phyloP scores from a whole-genome alignment of 2,113 vertebrate species.

The Motacilla alba region DNA sequence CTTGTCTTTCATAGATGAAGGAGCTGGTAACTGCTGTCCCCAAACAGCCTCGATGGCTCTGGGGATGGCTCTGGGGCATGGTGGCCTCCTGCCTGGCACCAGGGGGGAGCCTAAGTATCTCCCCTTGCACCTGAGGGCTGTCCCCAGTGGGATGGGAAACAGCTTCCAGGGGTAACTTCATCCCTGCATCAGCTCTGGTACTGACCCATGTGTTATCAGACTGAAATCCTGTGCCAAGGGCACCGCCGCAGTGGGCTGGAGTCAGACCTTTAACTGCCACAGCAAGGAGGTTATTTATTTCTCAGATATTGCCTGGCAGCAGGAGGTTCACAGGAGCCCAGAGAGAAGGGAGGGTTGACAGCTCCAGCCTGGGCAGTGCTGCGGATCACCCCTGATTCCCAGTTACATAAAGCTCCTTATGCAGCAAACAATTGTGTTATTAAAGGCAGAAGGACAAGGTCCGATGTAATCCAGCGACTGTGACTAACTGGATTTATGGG shows the following conservation, averaged over 20 bases:
- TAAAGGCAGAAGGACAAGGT: constrained; percentile 42
- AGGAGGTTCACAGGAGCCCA: background rate
- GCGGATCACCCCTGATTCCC: background rate
- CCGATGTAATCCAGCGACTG: constrained; percentile 29
- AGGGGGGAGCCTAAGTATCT: background rate
- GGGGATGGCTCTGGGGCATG: fast-evolving
- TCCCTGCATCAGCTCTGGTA: background rate
- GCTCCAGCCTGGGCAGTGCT: background rate
- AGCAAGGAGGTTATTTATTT: background rate
- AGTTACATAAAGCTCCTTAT: constrained; percentile 49
- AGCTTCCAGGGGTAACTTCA: background rate
- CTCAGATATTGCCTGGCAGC: background rate
- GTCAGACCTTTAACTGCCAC: background rate
- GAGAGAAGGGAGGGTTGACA: background rate
- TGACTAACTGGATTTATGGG: constrained; percentile 54
- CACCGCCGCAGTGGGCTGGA: background rate
- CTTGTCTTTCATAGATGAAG: background rate
- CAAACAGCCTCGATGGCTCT: fast-evolving
- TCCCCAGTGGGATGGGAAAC: fast-evolving
- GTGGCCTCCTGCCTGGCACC: background rate
- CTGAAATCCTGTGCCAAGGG: background rate
- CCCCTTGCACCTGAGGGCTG: background rate
- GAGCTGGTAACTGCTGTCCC: background rate
- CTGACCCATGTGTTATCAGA: fast-evolving
- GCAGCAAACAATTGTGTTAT: constrained; percentile 54